Percentiles rank a stretch among this genome's conserved stretches.
These are phyloP conservation scores for Lomographa bimaculata DNA, from an alignment of 2,888 invertebrate genomes.

Conservation along the genomic window DNA sequence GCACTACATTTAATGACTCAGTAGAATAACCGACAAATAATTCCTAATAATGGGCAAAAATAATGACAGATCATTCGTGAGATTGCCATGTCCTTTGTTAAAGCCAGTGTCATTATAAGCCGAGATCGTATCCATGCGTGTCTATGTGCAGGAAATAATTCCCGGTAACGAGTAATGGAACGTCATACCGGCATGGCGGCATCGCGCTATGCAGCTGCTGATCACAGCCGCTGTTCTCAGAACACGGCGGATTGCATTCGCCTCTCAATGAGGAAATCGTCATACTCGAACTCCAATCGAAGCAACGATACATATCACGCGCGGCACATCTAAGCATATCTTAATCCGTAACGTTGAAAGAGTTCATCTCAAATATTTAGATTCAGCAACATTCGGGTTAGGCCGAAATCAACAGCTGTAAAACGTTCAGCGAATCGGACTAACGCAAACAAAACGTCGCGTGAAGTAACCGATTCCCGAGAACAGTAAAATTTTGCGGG, in stretches of 20 bases:
- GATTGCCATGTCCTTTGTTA: conserved; percentile 25
- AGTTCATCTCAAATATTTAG: conserved; percentile 48
- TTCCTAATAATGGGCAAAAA: conserved; percentile 2
- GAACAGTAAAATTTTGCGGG: conserved; percentile 69
- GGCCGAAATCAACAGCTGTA: conserved; percentile 57
- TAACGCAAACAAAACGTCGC: conserved; percentile 70
- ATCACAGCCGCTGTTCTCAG: conserved; percentile 62
- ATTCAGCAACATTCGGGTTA: conserved; percentile 41
- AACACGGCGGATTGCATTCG: conserved; percentile 57
- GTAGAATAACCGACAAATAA: neutral
- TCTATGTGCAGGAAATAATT: conserved; percentile 59
- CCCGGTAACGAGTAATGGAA: conserved; percentile 57
- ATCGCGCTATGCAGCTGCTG: conserved; percentile 58
- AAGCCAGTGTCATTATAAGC: conserved; percentile 27
- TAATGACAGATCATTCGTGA: conserved; percentile 15
- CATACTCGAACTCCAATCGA: conserved; percentile 22
- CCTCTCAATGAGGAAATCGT: conserved; percentile 56
- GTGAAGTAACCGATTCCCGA: conserved; percentile 56
- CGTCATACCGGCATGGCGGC: conserved; percentile 48
- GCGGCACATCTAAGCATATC: too few species aligned
- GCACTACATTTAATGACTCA: neutral
- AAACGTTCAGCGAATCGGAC: conserved; percentile 61
- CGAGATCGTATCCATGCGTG: conserved; percentile 42
- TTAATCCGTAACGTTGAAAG: conserved; percentile 31
- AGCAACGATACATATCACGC: too few species aligned